Evolutionary conservation across 53 echinoderm and acorn worm genomes (phyloP).

Genomic region (Echinometra lucunter): DNA sequence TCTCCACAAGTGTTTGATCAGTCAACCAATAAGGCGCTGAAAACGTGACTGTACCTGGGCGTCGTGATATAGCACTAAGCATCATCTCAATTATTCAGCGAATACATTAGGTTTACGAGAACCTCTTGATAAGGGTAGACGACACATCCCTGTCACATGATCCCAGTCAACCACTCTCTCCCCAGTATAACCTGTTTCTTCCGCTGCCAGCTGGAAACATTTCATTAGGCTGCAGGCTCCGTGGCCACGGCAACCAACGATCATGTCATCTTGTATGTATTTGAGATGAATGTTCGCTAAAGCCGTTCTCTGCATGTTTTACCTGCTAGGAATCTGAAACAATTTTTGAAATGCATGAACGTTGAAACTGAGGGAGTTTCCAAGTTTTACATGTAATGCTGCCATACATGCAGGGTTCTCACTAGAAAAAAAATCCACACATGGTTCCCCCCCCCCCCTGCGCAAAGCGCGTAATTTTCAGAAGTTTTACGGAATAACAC

Average conservation of each 20-base stretch:
- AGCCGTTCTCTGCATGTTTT: background rate
- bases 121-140: background rate
- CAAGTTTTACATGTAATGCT: too few relatives aligned
- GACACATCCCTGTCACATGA: background rate
- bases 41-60: background rate
- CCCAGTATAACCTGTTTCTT: background rate
- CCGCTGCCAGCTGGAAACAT: constrained; percentile 51
- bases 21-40: background rate
- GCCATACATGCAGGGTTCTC: too few relatives aligned
- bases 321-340: background rate
- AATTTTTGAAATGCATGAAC: background rate
- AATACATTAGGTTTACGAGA: background rate
- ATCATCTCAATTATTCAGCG: background rate
- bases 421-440: too few relatives aligned
- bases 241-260: constrained; percentile 14
- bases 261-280: background rate
- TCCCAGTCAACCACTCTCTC: background rate
- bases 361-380: too few relatives aligned
- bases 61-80: background rate
- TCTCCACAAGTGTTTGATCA: background rate
- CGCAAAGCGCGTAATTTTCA: too few relatives aligned
- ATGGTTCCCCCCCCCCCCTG: too few relatives aligned
- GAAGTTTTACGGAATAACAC: too few relatives aligned
- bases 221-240: constrained; percentile 30
- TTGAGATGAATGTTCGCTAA: background rate